A percentile compares a stretch with the other conserved stretches of the same genome.
Conservation (phyloP, 2,888 invertebrate species). For the Steinernema scapterisci region DNA sequence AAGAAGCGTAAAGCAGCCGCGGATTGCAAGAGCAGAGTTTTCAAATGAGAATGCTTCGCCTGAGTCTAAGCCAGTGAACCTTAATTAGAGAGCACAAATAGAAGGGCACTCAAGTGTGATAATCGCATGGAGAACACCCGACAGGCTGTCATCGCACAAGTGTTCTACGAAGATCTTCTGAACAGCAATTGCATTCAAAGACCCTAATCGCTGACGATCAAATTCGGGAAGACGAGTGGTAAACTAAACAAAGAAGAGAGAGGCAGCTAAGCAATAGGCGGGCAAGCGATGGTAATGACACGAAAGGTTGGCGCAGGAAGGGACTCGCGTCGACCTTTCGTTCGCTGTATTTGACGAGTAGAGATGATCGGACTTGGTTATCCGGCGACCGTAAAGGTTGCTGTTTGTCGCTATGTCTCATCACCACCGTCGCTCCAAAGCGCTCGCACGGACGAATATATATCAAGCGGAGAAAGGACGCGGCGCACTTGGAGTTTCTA, state of each 20-base stretch:
- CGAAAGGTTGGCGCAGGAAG: slow-evolving; percentile 5
- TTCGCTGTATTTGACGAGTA: slow-evolving; percentile 8
- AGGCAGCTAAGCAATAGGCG: not conserved
- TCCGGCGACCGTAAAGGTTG: not conserved
- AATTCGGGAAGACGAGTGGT: no score
- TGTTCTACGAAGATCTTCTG: no score
- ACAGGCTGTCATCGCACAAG: no score
- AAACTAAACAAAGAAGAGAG: not conserved
- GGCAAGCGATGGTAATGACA: slow-evolving; percentile 11
- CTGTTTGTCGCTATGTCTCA: slow-evolving; percentile 1
- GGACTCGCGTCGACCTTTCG: slow-evolving; percentile 20
- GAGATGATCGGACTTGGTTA: slow-evolving; percentile 10
- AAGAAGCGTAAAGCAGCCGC: no score
- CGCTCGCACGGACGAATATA: slow-evolving; percentile 20
- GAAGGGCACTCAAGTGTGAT: not conserved
- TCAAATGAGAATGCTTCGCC: no score
- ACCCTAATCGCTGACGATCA: no score
- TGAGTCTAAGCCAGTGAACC: not conserved
- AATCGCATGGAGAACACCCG: slow-evolving; percentile 5
- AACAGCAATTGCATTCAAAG: no score
- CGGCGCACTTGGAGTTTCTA: not conserved
- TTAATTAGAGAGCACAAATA: slow-evolving; percentile 1
- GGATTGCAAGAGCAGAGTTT: no score
- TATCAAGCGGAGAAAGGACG: not conserved
- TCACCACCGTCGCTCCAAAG: not conserved